These are phyloP conservation scores for Pollenia labialis DNA, from an alignment of 2,888 invertebrate species.

Conservation along the genomic window DNA sequence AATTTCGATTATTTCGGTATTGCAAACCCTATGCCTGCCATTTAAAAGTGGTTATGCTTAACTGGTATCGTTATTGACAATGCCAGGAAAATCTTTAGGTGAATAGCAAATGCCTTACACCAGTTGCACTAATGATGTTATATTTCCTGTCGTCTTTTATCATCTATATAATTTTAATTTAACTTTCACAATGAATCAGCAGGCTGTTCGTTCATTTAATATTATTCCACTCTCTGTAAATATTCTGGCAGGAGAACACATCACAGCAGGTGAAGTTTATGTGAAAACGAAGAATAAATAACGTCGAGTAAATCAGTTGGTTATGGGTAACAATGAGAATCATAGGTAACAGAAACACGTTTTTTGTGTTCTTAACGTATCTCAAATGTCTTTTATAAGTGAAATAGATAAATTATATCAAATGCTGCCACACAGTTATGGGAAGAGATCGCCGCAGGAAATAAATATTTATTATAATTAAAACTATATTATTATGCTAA, in stretches of 20 bases:
- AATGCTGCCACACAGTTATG: neutral
- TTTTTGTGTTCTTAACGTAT: conserved; percentile 25
- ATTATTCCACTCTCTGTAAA: neutral
- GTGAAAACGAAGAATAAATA: conserved; percentile 27
- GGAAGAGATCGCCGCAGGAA: conserved; percentile 4
- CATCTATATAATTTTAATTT: conserved; percentile 67
- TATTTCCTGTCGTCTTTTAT: conserved; percentile 44
- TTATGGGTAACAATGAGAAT: conserved; percentile 36
- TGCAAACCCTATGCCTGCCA: neutral
- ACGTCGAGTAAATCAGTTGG: conserved; percentile 32
- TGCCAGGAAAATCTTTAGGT: neutral
- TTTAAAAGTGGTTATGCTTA: conserved; percentile 7
- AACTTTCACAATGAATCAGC: conserved; percentile 62
- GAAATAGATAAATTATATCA: conserved; percentile 39
- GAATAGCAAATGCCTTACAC: neutral
- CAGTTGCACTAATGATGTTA: conserved; percentile 36
- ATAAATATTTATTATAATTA: neutral
- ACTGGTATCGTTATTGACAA: conserved; percentile 39
- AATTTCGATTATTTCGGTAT: no score
- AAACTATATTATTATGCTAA: neutral
- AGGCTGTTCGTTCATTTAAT: conserved; percentile 44
- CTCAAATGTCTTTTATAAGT: conserved; percentile 53
- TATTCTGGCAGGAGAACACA: conserved; percentile 4
- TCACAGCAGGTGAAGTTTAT: conserved; percentile 50
- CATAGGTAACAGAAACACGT: conserved; percentile 61